Evolutionary conservation across 2,113 vertebrate genomes (phyloP), one percentile per base, ranked within the genome.

Genomic region (Cavia aperea): DNA sequence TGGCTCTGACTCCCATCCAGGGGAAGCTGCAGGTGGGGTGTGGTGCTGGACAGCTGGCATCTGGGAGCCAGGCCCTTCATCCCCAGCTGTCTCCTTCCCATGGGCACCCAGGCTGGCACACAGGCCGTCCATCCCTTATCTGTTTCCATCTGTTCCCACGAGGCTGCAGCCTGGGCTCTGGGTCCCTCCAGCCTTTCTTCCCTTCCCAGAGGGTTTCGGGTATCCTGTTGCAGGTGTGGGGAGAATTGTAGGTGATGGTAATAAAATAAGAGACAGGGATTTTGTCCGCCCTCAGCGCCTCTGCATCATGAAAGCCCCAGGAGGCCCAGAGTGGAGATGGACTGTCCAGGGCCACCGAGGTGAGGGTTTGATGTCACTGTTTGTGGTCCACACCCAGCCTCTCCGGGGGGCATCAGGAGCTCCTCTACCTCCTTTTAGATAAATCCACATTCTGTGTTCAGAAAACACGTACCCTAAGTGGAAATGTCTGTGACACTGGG

Each of bases 21-120:
- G 21, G n/a, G 58, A n/a, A 68, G 66, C 66, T 15, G 15, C 92
- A 93, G 94, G 68, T 95, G 94, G 94, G 49, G 58, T 39, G 46
- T 70, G 72, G 16, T 49, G 1, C 1, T 1, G 43, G 56, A 51
- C 91, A 94, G 94, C 81, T 93, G 94, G 81, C 79, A 8, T 62
- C 29, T 77, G 84, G 63, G 81, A 63, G 7, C 66, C 39, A 29
- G n/a, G 63, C 23, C 51, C 43, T 78, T 4, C 14, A 93, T 70
- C 10, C 62, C 87, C 31, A 5, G 75, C 89, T 87, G 84, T 43
- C 94, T 89, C 26, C 63, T 16, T 85, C 90, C 96, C 77, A 18
- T n/a, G 46, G 87, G 86, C 0, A 6, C 43, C 39, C n/a, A 46
- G 84, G 58, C 36, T 33, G 70, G 54, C 43, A 62, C 58, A 81